Evolutionary conservation across 2,888 invertebrate species (phyloP).

Genomic region (Lasius platythorax): DNA sequence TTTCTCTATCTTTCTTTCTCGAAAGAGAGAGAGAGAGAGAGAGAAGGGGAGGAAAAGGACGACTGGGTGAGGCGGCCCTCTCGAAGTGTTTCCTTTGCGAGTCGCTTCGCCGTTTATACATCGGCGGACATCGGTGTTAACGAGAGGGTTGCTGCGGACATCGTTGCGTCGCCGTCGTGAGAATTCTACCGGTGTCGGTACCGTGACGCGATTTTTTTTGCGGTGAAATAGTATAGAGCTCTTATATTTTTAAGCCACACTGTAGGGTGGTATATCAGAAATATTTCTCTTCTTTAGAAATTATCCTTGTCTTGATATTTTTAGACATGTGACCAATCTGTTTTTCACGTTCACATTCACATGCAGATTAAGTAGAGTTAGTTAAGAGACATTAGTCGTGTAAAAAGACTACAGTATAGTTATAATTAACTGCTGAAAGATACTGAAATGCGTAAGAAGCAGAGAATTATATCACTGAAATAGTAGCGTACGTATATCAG

Average conservation of each 20-base stretch:
- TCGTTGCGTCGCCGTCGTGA: background rate
- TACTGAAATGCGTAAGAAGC: slow-evolving; percentile 12
- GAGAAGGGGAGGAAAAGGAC: background rate
- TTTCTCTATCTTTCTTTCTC: background rate
- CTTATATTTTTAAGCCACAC: background rate
- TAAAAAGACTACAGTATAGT: background rate
- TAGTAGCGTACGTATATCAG: slow-evolving; percentile 17
- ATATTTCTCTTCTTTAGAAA: background rate
- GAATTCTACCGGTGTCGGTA: background rate
- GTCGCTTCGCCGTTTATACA: slow-evolving; percentile 50
- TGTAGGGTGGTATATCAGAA: background rate
- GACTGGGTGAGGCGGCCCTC: slow-evolving; percentile 25
- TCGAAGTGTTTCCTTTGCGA: slow-evolving; percentile 56
- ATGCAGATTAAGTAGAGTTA: background rate
- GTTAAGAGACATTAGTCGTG: background rate
- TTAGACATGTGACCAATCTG: background rate
- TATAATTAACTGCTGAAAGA: background rate
- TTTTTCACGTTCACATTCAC: background rate
- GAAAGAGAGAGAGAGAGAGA: background rate
- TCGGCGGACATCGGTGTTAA: slow-evolving; percentile 41
- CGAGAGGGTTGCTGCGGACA: slow-evolving; percentile 21
- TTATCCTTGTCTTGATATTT: background rate
- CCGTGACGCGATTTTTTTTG: background rate
- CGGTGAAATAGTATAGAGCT: no score
- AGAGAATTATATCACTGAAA: slow-evolving; percentile 28